Base-by-base conservation (phyloP, 2,888 invertebrate species). In the Caradrina kadenii region DNA sequence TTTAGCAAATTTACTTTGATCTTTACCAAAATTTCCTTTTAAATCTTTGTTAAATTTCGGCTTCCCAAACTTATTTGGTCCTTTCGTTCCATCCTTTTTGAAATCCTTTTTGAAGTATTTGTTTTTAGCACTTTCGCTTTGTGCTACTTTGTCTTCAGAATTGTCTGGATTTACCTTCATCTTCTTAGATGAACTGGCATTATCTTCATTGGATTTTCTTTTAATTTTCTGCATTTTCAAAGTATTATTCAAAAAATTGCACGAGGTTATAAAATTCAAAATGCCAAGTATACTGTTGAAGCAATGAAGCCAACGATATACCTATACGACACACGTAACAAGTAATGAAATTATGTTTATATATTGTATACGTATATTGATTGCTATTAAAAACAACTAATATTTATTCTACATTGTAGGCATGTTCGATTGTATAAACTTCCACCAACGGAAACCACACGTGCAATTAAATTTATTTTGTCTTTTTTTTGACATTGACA, bases 221-320 rank as follows among this genome's bases (percentile, higher is more conserved):
- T 94, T 95, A 64, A 89, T 81, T 91, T 94, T 93, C 80, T 93
- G 93, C 94, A 95, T 94, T 71, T 82, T 87, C 64, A 59, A 54
- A 0, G 11, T 59, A 31, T 73, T 72, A 50, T 56, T 69, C 56
- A 73, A 76, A 79, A 35, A 35, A 35, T 58, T 45, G 1, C 66
- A 64, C 35, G 63, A 82, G 83, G 83, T 84, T 82, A 82, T 74
- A 54, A 80, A 72, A 73, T 58, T 21, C 11, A 19, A 66, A 63
- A 39, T 54, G 0, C 5, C 17, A 7, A 11, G 7, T 4, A n/a
- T 13, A 19, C 21, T 52, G 48, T 52, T 53, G 2, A n/a, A 39
- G 13, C 39, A 26, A 49, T 53, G 2, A n/a, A 39, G 13, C 39
- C 26, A 49, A 60, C 22, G 31, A 35, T 19, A 7, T 21, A 8